Conservation (phyloP, 2,888 invertebrate genomes). For the Lithodes maja region DNA sequence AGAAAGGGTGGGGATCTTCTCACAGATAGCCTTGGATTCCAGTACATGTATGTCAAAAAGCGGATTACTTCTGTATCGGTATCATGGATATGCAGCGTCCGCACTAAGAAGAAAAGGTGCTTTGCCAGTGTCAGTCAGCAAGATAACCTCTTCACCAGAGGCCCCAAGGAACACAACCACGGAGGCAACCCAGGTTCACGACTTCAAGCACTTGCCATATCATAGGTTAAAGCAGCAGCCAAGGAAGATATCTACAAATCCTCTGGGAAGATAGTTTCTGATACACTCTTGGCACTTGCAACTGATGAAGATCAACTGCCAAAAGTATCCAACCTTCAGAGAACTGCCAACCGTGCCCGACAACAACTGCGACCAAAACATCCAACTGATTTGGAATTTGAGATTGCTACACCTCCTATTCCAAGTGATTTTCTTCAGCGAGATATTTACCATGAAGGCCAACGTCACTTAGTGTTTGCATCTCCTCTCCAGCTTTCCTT, state of each 20-base stretch:
- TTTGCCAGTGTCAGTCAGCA: slow-evolving; percentile 34
- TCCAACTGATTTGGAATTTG: slow-evolving; percentile 44
- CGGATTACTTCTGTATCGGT: slow-evolving; percentile 15
- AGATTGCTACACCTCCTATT: slow-evolving; percentile 26
- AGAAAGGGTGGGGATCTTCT: slow-evolving; percentile 17
- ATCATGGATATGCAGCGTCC: slow-evolving; percentile 35
- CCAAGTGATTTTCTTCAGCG: too few species aligned
- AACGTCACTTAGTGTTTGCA: too few species aligned
- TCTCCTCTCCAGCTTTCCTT: too few species aligned
- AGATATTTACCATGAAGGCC: too few species aligned
- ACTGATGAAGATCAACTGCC: slow-evolving; percentile 39
- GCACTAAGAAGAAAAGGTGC: slow-evolving; percentile 25
- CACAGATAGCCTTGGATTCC: slow-evolving; percentile 5
- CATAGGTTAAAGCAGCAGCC: slow-evolving; percentile 30
- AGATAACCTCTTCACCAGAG: slow-evolving; percentile 35
- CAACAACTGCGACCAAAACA: slow-evolving; percentile 44
- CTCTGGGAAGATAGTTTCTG: slow-evolving; percentile 32
- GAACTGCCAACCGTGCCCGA: slow-evolving; percentile 46
- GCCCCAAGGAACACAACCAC: slow-evolving; percentile 44
- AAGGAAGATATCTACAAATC: slow-evolving; percentile 36
- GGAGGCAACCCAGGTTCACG: slow-evolving; percentile 36
- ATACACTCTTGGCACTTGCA: slow-evolving; percentile 36
- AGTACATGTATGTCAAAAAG: slow-evolving; percentile 14
- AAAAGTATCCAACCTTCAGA: slow-evolving; percentile 48
- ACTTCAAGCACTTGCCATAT: slow-evolving; percentile 35